A percentile compares a stretch with the other conserved stretches of the same genome.
phyloP scores from a whole-genome alignment of 2,888 invertebrate genomes.

The Schizaphis graminum region DNA sequence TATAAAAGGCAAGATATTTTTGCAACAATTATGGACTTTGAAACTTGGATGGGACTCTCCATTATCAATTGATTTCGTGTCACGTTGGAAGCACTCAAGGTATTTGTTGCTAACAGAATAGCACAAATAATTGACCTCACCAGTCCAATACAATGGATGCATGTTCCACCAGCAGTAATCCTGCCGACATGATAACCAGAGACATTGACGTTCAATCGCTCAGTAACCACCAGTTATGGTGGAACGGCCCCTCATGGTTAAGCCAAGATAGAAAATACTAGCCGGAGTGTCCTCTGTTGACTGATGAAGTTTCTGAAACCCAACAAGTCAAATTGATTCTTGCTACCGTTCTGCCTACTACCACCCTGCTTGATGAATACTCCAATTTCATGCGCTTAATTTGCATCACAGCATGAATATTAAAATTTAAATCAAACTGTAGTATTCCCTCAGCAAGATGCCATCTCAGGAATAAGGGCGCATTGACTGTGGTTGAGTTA shows the following conservation, averaged over 20 bases:
- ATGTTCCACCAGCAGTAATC: not conserved
- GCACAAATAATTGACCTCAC: not conserved
- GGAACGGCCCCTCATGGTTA: not conserved
- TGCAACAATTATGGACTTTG: conserved; percentile 6
- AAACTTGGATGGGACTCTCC: not conserved
- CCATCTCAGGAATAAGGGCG: not conserved
- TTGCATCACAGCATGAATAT: not conserved
- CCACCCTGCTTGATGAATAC: too few species aligned
- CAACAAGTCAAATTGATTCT: not conserved
- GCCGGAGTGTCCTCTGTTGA: not conserved
- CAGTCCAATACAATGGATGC: not conserved
- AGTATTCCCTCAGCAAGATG: not conserved
- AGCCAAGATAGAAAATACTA: not conserved
- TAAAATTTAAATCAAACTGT: not conserved
- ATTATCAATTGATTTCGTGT: not conserved
- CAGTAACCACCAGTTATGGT: not conserved
- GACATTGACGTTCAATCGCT: not conserved
- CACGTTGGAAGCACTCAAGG: not conserved
- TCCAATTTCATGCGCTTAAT: too few species aligned
- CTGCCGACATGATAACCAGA: not conserved
- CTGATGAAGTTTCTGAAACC: not conserved
- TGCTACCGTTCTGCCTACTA: not conserved
- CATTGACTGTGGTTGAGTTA: not conserved
- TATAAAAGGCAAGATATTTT: conserved; percentile 3
- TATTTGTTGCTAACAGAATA: not conserved